Evolutionary conservation across 92 coral and sea anemone genomes (phyloP), one percentile per base, ranked within the genome.

Genomic region (Phenganax stokvisi): DNA sequence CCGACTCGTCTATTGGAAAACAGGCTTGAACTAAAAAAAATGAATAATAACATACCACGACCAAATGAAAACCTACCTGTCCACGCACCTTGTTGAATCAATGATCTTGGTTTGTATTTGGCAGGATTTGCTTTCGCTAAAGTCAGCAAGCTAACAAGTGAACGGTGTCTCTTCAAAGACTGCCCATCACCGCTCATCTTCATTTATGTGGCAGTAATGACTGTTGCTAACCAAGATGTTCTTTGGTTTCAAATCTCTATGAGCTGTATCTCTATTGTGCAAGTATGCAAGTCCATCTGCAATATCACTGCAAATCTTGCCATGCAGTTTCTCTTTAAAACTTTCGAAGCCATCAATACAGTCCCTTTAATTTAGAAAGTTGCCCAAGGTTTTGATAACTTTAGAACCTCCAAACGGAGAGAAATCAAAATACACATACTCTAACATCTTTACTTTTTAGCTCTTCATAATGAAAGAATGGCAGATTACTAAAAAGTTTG

Each of bases 61-160:
- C 70, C 27, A 25, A 64, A 64, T 64, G 70, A 13, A 64, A 53
- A 73, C 78, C 13, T 15, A 73, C 78, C 78, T 73, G 78, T 73
- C 28, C 11, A 73, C 78, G 31, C 78, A n/a, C 60, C 58, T 73
- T 73, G 78, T 73, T 53, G 78, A 9, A 53, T 73, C 15, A 20
- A 51, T 73, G 20, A 47, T 73, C 20, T 57, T 58, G 10, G 78
- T 73, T 53, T 73, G 78, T 51, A 73, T 73, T 53, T 73, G 78
- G n/a, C 58, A 4, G 60, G 57, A 73, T 73, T 56, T 73, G 28
- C 78, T 73, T 52, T 73, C 59, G 56, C 78, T 60, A 51, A 73
- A 73, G 28, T 73, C 78, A 52, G 78, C 78, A 53, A 73, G 58
- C 28, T 73, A 51, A 53, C 78, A 52, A 73, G 16, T 12, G 6